Evolutionary conservation across 2,888 invertebrate genomes (phyloP).

Genomic region (Hirtodrosophila alboralis): DNA sequence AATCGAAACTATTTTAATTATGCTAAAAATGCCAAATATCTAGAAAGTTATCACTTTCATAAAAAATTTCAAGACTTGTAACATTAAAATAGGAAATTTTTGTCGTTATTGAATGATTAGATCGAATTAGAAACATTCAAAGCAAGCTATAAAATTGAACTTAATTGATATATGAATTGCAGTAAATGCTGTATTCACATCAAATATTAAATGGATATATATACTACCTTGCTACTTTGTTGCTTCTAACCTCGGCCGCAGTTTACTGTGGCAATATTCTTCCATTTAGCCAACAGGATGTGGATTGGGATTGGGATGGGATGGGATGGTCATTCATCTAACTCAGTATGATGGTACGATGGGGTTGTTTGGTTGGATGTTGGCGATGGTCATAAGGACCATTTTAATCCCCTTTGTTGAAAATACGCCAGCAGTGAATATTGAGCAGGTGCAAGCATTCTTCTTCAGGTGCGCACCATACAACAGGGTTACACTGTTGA

Average conservation of each 20-base stretch:
- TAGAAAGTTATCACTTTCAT: no score
- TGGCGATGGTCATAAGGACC: conserved; percentile 51
- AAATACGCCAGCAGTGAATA: conserved; percentile 61
- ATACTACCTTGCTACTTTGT: conserved; percentile 7
- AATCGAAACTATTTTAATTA: no score
- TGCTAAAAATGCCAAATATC: no score
- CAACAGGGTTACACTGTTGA: no score
- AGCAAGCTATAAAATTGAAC: background rate
- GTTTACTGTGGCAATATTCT: conserved; percentile 47
- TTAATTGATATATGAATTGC: conserved; percentile 3
- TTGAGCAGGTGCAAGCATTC: conserved; percentile 55
- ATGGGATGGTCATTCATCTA: conserved; percentile 59
- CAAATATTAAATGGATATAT: conserved; percentile 18
- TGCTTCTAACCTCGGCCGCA: conserved; percentile 39
- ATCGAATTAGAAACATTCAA: no score
- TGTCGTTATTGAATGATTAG: no score
- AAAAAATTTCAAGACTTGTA: no score
- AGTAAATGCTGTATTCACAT: conserved; percentile 8
- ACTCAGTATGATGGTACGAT: conserved; percentile 29
- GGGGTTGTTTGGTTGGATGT: no score
- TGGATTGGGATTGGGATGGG: no score
- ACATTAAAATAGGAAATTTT: no score
- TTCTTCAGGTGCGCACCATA: conserved; percentile 29
- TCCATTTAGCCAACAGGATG: conserved; percentile 32
- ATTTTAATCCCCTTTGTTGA: conserved; percentile 61